Percentiles rank a stretch among this genome's conserved stretches.
phyloP scores from a whole-genome alignment of 2,888 invertebrate genomes.

The Eurytoma adleriae region DNA sequence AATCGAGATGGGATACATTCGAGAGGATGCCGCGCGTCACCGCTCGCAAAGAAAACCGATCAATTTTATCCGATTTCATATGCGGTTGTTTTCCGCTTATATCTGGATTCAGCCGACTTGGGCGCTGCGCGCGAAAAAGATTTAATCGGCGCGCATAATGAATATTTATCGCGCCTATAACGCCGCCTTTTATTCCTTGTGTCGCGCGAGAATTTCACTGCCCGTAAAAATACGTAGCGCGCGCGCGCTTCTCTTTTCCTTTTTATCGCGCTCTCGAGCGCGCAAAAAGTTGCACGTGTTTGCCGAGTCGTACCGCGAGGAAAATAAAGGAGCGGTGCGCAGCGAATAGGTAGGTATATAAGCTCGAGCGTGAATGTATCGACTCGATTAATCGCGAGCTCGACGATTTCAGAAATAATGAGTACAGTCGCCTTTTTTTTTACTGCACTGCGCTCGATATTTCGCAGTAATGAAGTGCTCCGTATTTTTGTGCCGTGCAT shows the following conservation, averaged over 20 bases:
- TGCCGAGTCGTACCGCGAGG: not conserved
- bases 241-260: not conserved
- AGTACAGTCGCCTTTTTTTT: not conserved
- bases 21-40: not conserved
- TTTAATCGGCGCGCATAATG: not conserved
- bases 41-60: conserved; percentile 26
- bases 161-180: conserved; percentile 1
- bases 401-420: not conserved
- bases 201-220: conserved; percentile 14
- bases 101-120: conserved; percentile 51
- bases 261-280: not conserved
- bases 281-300: conserved; percentile 2
- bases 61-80: conserved; percentile 44
- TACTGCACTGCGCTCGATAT: no score
- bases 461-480: no score
- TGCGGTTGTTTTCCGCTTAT: conserved; percentile 53
- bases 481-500: no score
- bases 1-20: not conserved
- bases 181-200: not conserved
- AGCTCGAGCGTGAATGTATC: not conserved
- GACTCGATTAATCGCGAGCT: not conserved
- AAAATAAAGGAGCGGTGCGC: not conserved
- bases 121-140: not conserved
- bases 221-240: not conserved
- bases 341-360: not conserved